Percentiles rank a stretch among this genome's conserved stretches.
phyloP scores from a whole-genome alignment of 2,888 invertebrate genomes.

The Strigamia crassipes region DNA sequence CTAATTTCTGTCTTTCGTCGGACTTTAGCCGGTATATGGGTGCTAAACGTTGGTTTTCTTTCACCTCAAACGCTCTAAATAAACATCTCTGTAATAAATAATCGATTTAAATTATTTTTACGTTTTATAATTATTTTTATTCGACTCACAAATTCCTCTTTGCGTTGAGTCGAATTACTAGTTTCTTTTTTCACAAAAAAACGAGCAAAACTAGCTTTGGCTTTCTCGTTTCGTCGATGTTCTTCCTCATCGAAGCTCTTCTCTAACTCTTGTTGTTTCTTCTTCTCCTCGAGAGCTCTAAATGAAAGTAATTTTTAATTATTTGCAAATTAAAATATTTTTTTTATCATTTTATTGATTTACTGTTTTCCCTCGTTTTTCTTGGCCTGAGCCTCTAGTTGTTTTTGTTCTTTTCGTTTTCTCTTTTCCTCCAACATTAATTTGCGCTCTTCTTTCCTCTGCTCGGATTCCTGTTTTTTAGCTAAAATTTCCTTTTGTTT shows the following conservation, averaged over 20 bases:
- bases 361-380: slow-evolving; percentile 54
- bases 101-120: too few species aligned
- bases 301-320: background rate
- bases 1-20: background rate
- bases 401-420: slow-evolving; percentile 50
- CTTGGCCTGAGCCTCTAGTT: slow-evolving; percentile 52
- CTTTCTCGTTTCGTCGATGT: slow-evolving; percentile 75
- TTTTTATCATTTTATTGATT: slow-evolving; percentile 4
- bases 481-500: slow-evolving; percentile 66
- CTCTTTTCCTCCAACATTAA: slow-evolving; percentile 56
- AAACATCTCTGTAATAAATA: background rate
- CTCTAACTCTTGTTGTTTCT: slow-evolving; percentile 56
- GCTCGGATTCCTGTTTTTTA: slow-evolving; percentile 66
- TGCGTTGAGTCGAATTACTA: background rate
- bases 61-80: slow-evolving; percentile 64
- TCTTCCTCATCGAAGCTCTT: slow-evolving; percentile 63
- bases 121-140: too few species aligned
- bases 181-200: slow-evolving; percentile 67
- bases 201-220: slow-evolving; percentile 76
- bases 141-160: background rate
- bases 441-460: slow-evolving; percentile 61
- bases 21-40: slow-evolving; percentile 68
- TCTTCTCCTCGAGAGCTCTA: slow-evolving; percentile 54
- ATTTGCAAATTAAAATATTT: slow-evolving; percentile 34
- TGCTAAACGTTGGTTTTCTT: slow-evolving; percentile 86